Base-by-base conservation (phyloP, 2,888 invertebrate genomes). In the Nemotelus nigrinus region DNA sequence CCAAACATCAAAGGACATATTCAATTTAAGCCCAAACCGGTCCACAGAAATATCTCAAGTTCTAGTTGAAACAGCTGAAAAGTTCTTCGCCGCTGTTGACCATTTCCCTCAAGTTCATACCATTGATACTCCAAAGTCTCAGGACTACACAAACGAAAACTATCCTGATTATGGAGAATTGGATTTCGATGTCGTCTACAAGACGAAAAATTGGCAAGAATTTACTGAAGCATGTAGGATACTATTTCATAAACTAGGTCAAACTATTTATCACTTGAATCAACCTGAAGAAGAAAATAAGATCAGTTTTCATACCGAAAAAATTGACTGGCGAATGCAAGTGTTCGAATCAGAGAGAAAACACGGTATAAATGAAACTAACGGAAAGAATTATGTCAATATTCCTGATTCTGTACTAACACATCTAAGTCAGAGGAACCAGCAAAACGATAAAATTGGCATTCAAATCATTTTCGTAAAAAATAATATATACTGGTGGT, bases 401-500 rank as follows among this genome's bases (percentile, higher is more conserved):
- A 25, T 25, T 25, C 25, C 63, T 3, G 4, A 47, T 2, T 4
- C 50, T 3, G 4, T 60, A 2, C 25, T 25, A 25, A 25, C 25
- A 25, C 25, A 25, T 25, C 39, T 74, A 2, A 47, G 60, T 47
- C 25, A 39, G 3, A 2, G 10, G 6, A 44, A 25, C 41, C 2
- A 39, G 47, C 4, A 8, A 8, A 74, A 60, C 6, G 25, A 25
- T 8, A 74, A 78, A 63, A 58, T 77, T 63, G 76, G 48, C 0
- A 8, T 77, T 0, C 77, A 78, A 74, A 65, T 63, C 2, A 8
- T 72, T 45, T 41, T 63, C 4, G 48, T 74, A 4, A 55, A 67
- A 44, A 64, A 77, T 2, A 83, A 83, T 79, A 82, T 82, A 3
- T 82, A 82, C 77, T 84, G 84, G 84, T 84, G 84, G 84, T 81